Evolutionary conservation across 2,113 vertebrate species (phyloP).

Genomic region (Oceanodroma tethys): DNA sequence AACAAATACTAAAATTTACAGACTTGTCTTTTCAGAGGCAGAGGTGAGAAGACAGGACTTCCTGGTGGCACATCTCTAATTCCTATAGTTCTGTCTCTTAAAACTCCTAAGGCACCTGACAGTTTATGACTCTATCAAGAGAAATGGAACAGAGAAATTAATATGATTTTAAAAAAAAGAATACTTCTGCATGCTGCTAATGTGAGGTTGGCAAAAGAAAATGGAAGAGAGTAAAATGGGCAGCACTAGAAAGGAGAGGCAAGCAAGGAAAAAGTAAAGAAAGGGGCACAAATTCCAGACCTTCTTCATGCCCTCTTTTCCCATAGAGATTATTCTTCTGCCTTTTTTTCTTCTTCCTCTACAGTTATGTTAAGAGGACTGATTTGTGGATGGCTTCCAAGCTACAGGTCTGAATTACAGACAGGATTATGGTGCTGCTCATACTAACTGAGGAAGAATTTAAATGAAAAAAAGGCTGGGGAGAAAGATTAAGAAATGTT

Average conservation of each 20-base stretch:
- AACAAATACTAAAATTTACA: not conserved
- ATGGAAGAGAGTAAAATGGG: not conserved
- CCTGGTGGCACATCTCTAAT: not conserved
- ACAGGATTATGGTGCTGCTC: not conserved
- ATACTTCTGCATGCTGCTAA: not conserved
- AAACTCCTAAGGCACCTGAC: not conserved
- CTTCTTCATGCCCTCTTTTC: not conserved
- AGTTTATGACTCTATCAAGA: not conserved
- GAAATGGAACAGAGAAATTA: not conserved
- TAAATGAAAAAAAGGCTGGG: not conserved
- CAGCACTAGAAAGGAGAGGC: not conserved
- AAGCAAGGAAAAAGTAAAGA: not conserved
- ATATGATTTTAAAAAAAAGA: not conserved
- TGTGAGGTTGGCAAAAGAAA: not conserved
- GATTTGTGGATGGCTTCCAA: not conserved
- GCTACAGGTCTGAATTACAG: not conserved
- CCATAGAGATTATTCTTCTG: not conserved
- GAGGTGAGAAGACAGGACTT: not conserved
- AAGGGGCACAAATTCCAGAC: not conserved
- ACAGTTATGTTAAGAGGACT: not conserved
- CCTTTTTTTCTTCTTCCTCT: not conserved
- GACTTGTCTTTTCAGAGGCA: not conserved
- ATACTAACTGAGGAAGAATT: not conserved
- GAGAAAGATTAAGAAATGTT: not conserved
- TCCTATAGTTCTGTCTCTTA: not conserved